Evolutionary conservation across 2,797 vertebrate species (phyloP).

Genomic region (Acomys russatus): DNA sequence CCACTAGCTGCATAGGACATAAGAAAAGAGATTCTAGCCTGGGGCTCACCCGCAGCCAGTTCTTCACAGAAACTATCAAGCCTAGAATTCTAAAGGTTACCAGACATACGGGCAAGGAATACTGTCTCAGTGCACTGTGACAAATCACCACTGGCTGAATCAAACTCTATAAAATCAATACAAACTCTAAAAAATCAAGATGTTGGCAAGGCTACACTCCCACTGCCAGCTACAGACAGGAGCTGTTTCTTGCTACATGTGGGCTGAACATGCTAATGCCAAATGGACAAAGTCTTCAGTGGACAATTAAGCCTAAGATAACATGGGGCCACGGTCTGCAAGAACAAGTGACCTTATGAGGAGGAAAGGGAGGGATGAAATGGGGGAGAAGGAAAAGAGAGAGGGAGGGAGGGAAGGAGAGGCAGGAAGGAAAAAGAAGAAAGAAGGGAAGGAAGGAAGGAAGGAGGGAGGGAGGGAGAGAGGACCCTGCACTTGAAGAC

Average conservation of each 20-base stretch:
- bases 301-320: neutral
- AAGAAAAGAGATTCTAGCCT: neutral
- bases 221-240: neutral
- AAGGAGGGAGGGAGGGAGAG: neutral
- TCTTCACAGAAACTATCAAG: neutral
- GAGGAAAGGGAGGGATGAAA: neutral
- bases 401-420: neutral
- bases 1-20: fast-evolving
- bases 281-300: neutral
- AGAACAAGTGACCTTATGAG: neutral
- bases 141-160: neutral
- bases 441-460: neutral
- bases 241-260: neutral
- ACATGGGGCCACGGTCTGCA: neutral
- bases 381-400: neutral
- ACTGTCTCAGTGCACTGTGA: neutral
- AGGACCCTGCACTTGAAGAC: neutral
- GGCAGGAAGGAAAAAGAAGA: too few species aligned
- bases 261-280: neutral
- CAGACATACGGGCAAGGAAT: neutral
- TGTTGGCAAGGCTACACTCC: neutral
- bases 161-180: neutral
- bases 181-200: neutral
- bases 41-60: neutral
- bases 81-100: neutral